A percentile compares a stretch with the other conserved stretches of the same genome.
phyloP scores from a whole-genome alignment of 2,113 vertebrate species.

The Meles meles region DNA sequence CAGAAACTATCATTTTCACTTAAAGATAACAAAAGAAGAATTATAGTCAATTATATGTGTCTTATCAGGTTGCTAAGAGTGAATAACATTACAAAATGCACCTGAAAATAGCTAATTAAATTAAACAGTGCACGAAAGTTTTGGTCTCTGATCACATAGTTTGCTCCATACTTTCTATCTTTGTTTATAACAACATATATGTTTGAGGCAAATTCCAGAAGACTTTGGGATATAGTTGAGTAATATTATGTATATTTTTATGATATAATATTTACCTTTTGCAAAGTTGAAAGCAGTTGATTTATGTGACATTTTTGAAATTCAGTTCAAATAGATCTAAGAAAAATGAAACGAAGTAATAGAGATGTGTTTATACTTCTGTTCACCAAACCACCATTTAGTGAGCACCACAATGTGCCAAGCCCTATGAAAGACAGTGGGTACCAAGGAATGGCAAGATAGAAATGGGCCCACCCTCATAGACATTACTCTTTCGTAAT shows the following conservation, averaged over 20 bases:
- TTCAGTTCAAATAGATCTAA: neutral
- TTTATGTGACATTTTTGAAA: neutral
- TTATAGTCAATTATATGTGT: neutral
- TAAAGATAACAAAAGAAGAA: slow-evolving; percentile 61
- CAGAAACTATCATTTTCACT: neutral
- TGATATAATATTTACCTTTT: neutral
- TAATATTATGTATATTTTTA: neutral
- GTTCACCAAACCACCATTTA: neutral
- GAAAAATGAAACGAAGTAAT: neutral
- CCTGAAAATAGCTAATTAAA: slow-evolving; percentile 63
- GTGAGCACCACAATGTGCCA: neutral
- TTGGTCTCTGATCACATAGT: neutral
- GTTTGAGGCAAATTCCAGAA: neutral
- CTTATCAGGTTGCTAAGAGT: slow-evolving; percentile 49
- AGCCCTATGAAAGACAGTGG: neutral
- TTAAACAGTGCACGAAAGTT: slow-evolving; percentile 6
- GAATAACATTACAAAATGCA: slow-evolving; percentile 59
- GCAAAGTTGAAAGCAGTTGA: neutral
- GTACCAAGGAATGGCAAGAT: neutral
- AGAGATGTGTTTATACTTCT: neutral
- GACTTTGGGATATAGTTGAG: neutral
- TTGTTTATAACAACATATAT: neutral
- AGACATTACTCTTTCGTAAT: neutral
- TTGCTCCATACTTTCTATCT: neutral
- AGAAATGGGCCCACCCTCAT: neutral